These are phyloP conservation scores for Bucorvus abyssinicus DNA, from an alignment of 2,797 vertebrate genomes.

Conservation along the genomic window DNA sequence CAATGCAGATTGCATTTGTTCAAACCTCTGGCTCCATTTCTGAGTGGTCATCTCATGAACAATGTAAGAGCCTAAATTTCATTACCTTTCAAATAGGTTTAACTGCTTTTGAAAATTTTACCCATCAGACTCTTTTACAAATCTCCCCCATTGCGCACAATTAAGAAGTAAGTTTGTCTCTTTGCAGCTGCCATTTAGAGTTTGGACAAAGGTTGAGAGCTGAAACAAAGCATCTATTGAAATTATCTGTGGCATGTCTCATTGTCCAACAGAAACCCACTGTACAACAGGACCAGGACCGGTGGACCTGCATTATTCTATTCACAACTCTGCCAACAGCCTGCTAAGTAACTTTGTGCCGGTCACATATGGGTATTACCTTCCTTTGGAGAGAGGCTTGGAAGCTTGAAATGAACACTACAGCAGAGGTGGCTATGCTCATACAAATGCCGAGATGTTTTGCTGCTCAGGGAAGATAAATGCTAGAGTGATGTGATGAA, in stretches of 20 bases:
- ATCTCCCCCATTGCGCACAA: neutral
- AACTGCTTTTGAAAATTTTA: neutral
- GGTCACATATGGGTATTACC: neutral
- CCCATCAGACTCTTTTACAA: neutral
- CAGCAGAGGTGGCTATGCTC: neutral
- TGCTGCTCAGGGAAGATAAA: neutral
- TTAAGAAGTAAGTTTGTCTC: neutral
- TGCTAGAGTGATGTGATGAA: neutral
- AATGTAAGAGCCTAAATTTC: neutral
- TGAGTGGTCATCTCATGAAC: neutral
- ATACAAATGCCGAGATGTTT: neutral
- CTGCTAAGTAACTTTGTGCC: neutral
- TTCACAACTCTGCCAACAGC: neutral
- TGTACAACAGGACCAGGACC: neutral
- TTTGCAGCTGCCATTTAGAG: neutral
- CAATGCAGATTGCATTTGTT: neutral
- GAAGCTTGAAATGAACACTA: neutral
- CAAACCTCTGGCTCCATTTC: neutral
- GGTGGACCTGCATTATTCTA: neutral
- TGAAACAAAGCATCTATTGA: neutral
- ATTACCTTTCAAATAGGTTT: neutral
- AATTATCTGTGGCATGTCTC: neutral
- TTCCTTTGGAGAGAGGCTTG: neutral
- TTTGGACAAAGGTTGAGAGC: neutral
- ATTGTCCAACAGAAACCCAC: neutral